Evolutionary conservation across 2,888 invertebrate species (phyloP).

Genomic region (Esperia sulphurella): DNA sequence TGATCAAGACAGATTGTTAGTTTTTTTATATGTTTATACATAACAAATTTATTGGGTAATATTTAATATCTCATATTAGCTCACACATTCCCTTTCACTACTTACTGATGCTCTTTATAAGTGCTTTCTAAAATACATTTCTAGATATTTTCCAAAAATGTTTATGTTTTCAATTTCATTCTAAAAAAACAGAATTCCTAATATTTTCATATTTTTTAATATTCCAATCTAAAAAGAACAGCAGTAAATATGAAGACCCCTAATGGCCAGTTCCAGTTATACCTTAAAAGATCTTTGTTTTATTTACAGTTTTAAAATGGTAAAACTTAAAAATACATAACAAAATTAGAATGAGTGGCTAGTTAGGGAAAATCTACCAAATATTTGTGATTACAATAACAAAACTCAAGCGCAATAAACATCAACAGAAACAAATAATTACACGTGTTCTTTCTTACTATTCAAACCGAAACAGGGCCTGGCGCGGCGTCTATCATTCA

Average conservation of each 20-base stretch:
- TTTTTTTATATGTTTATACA: slow-evolving; percentile 11
- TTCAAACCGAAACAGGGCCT: slow-evolving; percentile 27
- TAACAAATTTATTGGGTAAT: slow-evolving; percentile 35
- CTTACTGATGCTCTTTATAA: slow-evolving; percentile 18
- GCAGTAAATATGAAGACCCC: slow-evolving; percentile 17
- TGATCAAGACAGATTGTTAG: background rate
- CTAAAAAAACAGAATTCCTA: background rate
- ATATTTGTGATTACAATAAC: slow-evolving; percentile 67
- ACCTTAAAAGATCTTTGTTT: slow-evolving; percentile 59
- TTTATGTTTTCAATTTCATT: background rate
- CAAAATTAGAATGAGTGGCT: slow-evolving; percentile 69
- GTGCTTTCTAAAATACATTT: background rate
- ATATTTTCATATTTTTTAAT: too few relatives aligned
- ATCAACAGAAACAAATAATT: slow-evolving; percentile 66
- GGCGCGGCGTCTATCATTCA: background rate
- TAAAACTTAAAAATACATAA: slow-evolving; percentile 77
- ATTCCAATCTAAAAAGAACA: background rate
- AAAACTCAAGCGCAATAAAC: slow-evolving; percentile 68
- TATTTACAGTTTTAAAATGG: slow-evolving; percentile 65
- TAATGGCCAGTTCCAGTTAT: slow-evolving; percentile 49
- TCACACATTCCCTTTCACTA: slow-evolving; percentile 30
- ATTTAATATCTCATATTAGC: slow-evolving; percentile 36
- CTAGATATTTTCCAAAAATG: background rate
- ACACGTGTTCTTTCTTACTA: slow-evolving; percentile 33
- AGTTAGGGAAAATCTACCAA: slow-evolving; percentile 62